phyloP scores from a whole-genome alignment of 1,140 invertebrate genomes.

The Oncopodura yosiiana region DNA sequence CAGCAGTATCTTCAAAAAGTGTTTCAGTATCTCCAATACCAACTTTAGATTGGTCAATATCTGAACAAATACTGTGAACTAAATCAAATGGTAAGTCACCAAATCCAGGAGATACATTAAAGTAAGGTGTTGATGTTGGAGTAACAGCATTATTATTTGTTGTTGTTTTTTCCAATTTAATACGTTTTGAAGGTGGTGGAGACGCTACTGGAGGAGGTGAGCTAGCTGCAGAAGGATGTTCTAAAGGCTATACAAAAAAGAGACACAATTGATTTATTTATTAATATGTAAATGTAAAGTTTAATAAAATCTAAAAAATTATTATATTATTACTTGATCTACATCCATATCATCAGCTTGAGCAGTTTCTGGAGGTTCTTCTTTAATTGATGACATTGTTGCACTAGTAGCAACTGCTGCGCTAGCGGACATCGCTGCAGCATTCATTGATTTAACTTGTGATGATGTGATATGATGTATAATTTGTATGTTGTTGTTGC shows the following conservation, averaged over 20 bases:
- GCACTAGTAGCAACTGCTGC: constrained; percentile 23
- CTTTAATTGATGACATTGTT: constrained; percentile 32
- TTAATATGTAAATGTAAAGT: too few species aligned
- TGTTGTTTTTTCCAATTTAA: too few species aligned
- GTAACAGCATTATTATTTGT: neutral
- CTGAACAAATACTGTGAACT: constrained; percentile 15
- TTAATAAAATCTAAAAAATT: too few species aligned
- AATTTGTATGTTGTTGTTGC: constrained; percentile 37
- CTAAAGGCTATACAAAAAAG: too few species aligned
- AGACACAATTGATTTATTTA: too few species aligned
- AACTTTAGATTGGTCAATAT: constrained; percentile 57
- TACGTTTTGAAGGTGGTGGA: too few species aligned
- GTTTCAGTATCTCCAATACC: constrained; percentile 70
- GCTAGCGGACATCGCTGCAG: constrained; percentile 4
- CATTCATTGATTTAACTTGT: neutral
- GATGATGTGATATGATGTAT: constrained; percentile 23
- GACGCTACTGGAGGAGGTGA: too few species aligned
- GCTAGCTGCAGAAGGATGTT: constrained; percentile 20
- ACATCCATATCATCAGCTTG: constrained; percentile 25
- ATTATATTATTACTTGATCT: too few species aligned
- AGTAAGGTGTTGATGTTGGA: neutral
- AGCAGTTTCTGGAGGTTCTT: constrained; percentile 27
- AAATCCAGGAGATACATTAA: neutral
- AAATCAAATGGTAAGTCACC: constrained; percentile 14
- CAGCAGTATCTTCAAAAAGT: constrained; percentile 70